These are phyloP conservation scores for Agrypnus murinus DNA, from an alignment of 2,888 invertebrate species.

Conservation along the genomic window DNA sequence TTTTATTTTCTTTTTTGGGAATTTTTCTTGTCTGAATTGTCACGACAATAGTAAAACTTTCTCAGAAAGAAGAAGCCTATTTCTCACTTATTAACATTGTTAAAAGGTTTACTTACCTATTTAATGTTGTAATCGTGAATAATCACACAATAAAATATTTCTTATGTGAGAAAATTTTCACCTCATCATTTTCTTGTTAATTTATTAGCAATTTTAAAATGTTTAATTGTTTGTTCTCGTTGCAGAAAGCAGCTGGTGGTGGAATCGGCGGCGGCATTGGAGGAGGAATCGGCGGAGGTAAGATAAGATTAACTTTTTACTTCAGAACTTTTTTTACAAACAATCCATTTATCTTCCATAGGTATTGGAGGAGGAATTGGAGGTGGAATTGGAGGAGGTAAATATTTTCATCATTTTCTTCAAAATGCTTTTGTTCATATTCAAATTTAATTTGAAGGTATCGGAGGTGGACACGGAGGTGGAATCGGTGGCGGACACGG, in stretches of 20 bases:
- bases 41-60: background rate
- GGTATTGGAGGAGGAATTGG: constrained; percentile 60
- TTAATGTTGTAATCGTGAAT: constrained; percentile 1
- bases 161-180: constrained; percentile 3
- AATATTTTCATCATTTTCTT: too few relatives aligned
- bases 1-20: background rate
- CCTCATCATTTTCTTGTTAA: background rate
- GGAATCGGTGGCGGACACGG: constrained; percentile 70
- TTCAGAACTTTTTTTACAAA: too few relatives aligned
- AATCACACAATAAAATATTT: background rate
- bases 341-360: too few relatives aligned
- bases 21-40: background rate
- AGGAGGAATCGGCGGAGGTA: constrained; percentile 66
- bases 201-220: constrained; percentile 1
- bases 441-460: constrained; percentile 56
- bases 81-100: background rate
- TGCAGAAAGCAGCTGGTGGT: constrained; percentile 57
- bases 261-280: constrained; percentile 59
- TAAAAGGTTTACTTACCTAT: background rate
- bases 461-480: constrained; percentile 63
- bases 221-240: constrained; percentile 23
- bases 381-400: constrained; percentile 68
- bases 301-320: too few relatives aligned
- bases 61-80: background rate
- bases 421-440: constrained; percentile 50